Conservation (phyloP, 2,888 invertebrate species). For the Diogma glabrata region DNA sequence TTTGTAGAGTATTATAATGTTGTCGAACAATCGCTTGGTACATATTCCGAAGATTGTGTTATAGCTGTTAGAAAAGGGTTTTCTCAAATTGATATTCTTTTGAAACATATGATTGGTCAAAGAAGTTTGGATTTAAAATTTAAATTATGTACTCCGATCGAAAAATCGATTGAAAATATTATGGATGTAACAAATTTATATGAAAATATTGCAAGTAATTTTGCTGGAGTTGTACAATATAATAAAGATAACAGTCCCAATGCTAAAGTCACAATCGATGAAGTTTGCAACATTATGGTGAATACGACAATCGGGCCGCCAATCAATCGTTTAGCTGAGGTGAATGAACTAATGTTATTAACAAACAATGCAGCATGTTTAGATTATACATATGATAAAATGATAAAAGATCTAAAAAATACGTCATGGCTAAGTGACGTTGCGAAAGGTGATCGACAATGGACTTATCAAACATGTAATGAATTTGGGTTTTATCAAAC, state of each 20-base stretch:
- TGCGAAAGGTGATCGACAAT: conserved; percentile 48
- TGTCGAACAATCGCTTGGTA: conserved; percentile 60
- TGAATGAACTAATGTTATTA: conserved; percentile 58
- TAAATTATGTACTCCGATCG: conserved; percentile 65
- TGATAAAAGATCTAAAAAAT: conserved; percentile 56
- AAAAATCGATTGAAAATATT: conserved; percentile 43
- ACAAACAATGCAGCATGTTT: conserved; percentile 60
- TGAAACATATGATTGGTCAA: conserved; percentile 50
- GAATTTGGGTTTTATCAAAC: conserved; percentile 96
- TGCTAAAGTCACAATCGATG: conserved; percentile 66
- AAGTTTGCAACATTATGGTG: conserved; percentile 67
- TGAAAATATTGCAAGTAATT: conserved; percentile 69
- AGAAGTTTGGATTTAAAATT: conserved; percentile 58
- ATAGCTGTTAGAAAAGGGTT: conserved; percentile 52
- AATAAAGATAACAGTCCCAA: conserved; percentile 81
- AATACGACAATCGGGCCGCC: conserved; percentile 46
- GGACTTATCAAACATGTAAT: conserved; percentile 92
- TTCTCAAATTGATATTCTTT: conserved; percentile 49
- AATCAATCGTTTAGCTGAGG: conserved; percentile 57
- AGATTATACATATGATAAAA: conserved; percentile 69
- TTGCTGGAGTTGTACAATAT: conserved; percentile 88
- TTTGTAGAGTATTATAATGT: conserved; percentile 74
- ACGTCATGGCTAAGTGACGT: conserved; percentile 43
- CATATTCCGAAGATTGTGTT: conserved; percentile 57
- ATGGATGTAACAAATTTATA: conserved; percentile 70